Evolutionary conservation across 2,888 invertebrate genomes (phyloP).

Genomic region (Meloe dianella): DNA sequence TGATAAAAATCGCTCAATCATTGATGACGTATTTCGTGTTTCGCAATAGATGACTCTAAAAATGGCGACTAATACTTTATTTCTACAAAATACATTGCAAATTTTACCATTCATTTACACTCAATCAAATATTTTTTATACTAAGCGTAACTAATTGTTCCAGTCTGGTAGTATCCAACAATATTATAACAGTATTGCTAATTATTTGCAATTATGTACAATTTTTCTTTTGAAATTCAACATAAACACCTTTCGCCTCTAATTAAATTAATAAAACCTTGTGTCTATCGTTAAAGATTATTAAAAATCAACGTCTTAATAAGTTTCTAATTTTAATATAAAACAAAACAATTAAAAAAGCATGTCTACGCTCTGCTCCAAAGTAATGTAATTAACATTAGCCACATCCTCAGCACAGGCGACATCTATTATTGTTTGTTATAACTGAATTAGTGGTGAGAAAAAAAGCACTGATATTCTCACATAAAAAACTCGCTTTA

Average conservation of each 20-base stretch:
- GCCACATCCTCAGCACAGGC: not conserved
- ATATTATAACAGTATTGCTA: not conserved
- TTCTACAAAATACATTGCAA: too few species aligned
- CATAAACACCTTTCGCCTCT: not conserved
- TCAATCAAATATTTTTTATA: not conserved
- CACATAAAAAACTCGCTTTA: not conserved
- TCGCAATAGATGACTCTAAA: too few species aligned
- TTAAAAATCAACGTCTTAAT: not conserved
- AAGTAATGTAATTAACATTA: not conserved
- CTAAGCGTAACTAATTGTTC: slow-evolving; percentile 25
- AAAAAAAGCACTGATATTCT: not conserved
- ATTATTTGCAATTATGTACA: not conserved
- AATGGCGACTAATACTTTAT: too few species aligned
- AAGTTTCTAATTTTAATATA: not conserved
- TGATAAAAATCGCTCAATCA: too few species aligned
- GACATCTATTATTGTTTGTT: not conserved
- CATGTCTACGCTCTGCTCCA: not conserved
- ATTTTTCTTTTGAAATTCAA: not conserved
- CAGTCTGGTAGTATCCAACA: slow-evolving; percentile 18
- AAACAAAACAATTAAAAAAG: too few species aligned
- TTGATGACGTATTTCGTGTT: too few species aligned
- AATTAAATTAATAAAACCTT: not conserved
- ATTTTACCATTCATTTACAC: too few species aligned
- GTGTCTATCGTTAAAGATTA: not conserved
- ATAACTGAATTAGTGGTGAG: not conserved